These are phyloP conservation scores for Lacerta bilineata DNA, from an alignment of 2,797 vertebrate genomes.

Conservation along the genomic window DNA sequence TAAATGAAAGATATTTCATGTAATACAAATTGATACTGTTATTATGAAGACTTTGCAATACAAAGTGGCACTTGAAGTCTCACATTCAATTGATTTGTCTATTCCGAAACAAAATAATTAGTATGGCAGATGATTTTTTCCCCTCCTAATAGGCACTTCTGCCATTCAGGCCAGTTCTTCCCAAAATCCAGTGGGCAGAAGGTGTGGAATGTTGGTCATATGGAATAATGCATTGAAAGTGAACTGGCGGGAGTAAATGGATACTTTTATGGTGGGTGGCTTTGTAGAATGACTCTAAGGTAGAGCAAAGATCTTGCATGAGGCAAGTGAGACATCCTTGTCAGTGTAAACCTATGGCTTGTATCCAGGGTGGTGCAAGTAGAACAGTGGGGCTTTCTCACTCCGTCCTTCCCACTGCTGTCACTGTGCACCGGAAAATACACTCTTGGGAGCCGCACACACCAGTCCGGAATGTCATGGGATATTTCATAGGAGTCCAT, in stretches of 20 bases:
- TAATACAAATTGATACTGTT: background rate
- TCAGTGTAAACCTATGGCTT: constrained; percentile 8
- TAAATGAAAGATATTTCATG: background rate
- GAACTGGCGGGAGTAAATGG: background rate
- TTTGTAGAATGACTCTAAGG: background rate
- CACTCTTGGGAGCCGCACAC: background rate
- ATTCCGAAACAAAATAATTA: background rate
- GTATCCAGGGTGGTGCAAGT: background rate
- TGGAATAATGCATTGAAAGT: background rate
- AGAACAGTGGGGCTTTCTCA: background rate
- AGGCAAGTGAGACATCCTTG: background rate
- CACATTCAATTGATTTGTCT: background rate
- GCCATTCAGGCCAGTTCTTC: background rate
- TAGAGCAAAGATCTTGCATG: background rate
- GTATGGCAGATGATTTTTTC: background rate
- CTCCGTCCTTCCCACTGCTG: too few species aligned
- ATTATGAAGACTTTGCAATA: background rate
- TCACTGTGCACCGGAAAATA: too few species aligned
- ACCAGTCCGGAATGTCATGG: background rate
- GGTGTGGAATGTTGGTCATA: background rate
- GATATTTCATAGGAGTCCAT: background rate
- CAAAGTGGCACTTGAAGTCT: background rate
- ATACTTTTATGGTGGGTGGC: background rate
- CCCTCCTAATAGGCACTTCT: background rate
- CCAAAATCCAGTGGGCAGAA: background rate